Conservation (phyloP, 2,113 vertebrate genomes). For the Oryzias celebensis region DNA sequence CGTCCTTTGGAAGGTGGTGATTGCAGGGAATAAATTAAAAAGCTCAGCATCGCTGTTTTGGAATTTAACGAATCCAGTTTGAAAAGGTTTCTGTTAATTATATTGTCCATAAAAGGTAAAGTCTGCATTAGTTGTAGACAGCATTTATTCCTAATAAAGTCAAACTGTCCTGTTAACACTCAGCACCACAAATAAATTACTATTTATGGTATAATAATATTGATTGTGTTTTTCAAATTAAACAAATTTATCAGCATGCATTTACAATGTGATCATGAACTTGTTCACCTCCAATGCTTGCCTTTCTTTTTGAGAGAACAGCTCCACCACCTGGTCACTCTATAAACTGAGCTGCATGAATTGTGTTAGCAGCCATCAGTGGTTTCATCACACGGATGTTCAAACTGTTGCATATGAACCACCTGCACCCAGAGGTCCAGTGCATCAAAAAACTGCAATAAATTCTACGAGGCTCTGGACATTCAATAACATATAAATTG, state of each 20-base stretch:
- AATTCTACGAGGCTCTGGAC: not conserved
- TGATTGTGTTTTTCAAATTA: not conserved
- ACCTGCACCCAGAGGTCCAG: too few species aligned
- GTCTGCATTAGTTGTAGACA: too few species aligned
- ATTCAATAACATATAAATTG: not conserved
- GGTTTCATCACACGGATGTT: slow-evolving; percentile 9
- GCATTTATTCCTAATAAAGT: not conserved
- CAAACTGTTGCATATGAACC: too few species aligned
- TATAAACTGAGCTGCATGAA: slow-evolving; percentile 15
- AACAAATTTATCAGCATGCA: not conserved
- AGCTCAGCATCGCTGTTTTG: too few species aligned
- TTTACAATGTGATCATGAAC: slow-evolving; percentile 38
- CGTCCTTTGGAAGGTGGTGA: too few species aligned
- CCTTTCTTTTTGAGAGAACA: slow-evolving; percentile 21
- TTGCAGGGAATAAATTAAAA: too few species aligned
- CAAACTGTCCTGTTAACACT: not conserved
- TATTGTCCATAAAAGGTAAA: too few species aligned
- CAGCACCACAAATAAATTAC: not conserved
- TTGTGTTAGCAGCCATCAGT: not conserved
- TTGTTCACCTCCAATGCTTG: not conserved
- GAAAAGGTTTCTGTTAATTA: too few species aligned
- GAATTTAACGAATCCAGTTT: too few species aligned
- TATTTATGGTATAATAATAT: too few species aligned
- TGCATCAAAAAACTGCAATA: too few species aligned
- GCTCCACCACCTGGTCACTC: slow-evolving; percentile 42